phyloP scores from a whole-genome alignment of 2,113 vertebrate genomes.

The Campylorhamphus procurvoides region DNA sequence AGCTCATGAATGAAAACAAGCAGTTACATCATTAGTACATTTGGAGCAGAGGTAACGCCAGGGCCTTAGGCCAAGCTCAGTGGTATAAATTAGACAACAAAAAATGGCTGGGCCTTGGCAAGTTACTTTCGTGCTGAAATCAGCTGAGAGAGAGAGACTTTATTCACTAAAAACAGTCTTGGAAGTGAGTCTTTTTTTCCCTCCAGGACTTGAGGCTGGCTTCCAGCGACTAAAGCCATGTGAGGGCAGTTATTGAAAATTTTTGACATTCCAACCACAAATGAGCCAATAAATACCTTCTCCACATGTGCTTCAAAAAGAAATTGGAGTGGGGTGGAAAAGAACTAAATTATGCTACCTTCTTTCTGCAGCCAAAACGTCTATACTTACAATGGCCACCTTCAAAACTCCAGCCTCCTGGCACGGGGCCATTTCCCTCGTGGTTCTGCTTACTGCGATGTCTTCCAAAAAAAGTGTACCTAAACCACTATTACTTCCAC shows the following conservation, averaged over 20 bases:
- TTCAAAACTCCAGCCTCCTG: constrained; percentile 81
- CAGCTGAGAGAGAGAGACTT: constrained; percentile 82
- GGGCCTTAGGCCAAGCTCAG: constrained; percentile 67
- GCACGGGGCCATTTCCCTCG: constrained; percentile 70
- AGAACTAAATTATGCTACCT: constrained; percentile 84
- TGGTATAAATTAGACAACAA: constrained; percentile 81
- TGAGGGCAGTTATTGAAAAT: constrained; percentile 89
- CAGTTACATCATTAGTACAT: constrained; percentile 81
- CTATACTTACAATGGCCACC: constrained; percentile 83
- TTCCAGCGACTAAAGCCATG: constrained; percentile 81
- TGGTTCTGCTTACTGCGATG: constrained; percentile 75
- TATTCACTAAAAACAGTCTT: constrained; percentile 79
- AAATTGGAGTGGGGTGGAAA: constrained; percentile 79
- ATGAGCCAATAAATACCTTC: constrained; percentile 93
- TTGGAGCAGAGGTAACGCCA: constrained; percentile 72
- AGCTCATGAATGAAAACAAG: constrained; percentile 77
- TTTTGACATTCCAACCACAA: constrained; percentile 92
- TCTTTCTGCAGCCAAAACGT: constrained; percentile 81
- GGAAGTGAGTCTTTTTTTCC: constrained; percentile 62
- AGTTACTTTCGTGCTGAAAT: constrained; percentile 76
- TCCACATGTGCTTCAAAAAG: constrained; percentile 88
- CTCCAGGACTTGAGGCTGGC: constrained; percentile 70
- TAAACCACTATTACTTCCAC: constrained; percentile 80
- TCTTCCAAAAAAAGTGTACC: constrained; percentile 77
- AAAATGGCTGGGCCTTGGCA: constrained; percentile 72